Percentiles rank a stretch among this genome's conserved stretches.
Conservation (phyloP, 2,888 invertebrate genomes). For the Bellardia pandia region DNA sequence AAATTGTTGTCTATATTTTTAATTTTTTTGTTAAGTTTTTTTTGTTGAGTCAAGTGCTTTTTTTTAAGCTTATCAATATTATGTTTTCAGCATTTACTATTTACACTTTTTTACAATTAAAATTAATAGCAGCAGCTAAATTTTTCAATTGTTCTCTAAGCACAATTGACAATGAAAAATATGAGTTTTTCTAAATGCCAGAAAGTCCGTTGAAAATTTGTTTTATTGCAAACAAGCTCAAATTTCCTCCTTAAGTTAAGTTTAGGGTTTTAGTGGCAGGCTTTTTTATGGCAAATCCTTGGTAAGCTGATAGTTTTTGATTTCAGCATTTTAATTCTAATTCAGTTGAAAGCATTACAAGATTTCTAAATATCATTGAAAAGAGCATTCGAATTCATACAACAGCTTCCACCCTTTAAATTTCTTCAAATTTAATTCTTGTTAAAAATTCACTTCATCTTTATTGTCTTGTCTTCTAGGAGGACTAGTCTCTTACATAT, state of each 20-base stretch:
- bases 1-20: constrained; percentile 55
- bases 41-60: constrained; percentile 55
- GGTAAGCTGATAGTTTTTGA: background rate
- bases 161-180: constrained; percentile 57
- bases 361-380: no score
- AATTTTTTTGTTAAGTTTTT: constrained; percentile 3
- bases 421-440: background rate
- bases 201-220: constrained; percentile 28
- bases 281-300: constrained; percentile 6
- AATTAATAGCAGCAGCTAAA: constrained; percentile 55
- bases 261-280: background rate
- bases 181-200: constrained; percentile 25
- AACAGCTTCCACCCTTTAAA: background rate
- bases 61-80: constrained; percentile 29
- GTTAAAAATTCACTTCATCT: background rate
- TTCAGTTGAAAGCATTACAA: no score
- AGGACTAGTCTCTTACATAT: background rate
- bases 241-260: constrained; percentile 38
- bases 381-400: no score
- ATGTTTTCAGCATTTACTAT: constrained; percentile 40
- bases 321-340: no score
- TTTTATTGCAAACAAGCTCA: constrained; percentile 58
- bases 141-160: constrained; percentile 13
- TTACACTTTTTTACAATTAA: constrained; percentile 59
- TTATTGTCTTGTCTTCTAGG: background rate